Conservation (phyloP, 2,888 invertebrate species). For the Pegoplata infirma region DNA sequence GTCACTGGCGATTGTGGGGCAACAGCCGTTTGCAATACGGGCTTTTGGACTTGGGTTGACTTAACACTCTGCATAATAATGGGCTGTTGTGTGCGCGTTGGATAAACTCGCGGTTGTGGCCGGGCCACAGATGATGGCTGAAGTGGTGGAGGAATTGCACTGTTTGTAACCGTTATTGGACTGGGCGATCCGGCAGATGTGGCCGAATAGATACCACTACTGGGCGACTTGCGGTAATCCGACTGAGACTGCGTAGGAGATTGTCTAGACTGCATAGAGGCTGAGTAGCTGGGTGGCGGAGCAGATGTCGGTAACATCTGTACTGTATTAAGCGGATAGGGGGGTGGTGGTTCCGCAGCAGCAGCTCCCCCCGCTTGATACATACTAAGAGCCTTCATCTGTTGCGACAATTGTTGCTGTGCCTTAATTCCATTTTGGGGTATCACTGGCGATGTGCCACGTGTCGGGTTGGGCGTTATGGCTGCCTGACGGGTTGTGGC, state of each 20-base stretch:
- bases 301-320: conserved; percentile 71
- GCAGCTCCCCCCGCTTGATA: conserved; percentile 83
- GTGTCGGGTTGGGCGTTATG: conserved; percentile 83
- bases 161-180: conserved; percentile 85
- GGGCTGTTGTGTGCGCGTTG: conserved; percentile 93
- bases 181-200: conserved; percentile 91
- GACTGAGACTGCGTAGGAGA: conserved; percentile 88
- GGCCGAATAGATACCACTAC: conserved; percentile 91
- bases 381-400: conserved; percentile 91
- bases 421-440: conserved; percentile 83
- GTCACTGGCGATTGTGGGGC: conserved; percentile 90
- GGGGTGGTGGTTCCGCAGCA: conserved; percentile 86
- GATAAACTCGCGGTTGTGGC: conserved; percentile 90
- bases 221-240: conserved; percentile 91
- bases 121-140: conserved; percentile 79
- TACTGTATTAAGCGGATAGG: conserved; percentile 82
- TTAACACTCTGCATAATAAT: conserved; percentile 98
- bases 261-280: conserved; percentile 91
- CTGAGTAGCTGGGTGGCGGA: conserved; percentile 88
- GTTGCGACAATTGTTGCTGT: conserved; percentile 92
- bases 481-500: conserved; percentile 82
- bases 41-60: conserved; percentile 96
- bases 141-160: conserved; percentile 79
- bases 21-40: conserved; percentile 95
- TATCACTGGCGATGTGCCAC: conserved; percentile 79